Evolutionary conservation across 2,113 vertebrate species (phyloP), one percentile per base, ranked within the genome.

Genomic region (Tetrao urogallus): DNA sequence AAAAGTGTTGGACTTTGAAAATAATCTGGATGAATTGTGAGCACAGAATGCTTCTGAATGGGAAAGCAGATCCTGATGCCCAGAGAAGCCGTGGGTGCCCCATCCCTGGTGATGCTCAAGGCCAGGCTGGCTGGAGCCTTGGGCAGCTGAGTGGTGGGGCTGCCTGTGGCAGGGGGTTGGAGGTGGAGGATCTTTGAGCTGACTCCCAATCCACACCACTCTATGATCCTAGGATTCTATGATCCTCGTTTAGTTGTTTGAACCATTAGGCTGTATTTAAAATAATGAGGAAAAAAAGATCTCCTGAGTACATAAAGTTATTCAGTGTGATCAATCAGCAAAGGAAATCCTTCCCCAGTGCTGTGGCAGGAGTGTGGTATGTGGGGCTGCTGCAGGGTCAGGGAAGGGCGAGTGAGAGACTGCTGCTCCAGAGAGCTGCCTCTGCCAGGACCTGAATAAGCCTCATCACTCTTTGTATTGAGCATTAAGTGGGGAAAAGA

Each of bases 251-350:
- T 28, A 93, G 78, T 80, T 57, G 24, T 45, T 40, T 87, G 83
- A 92, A 78, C 36, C 45, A 82, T 73, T 82, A 90, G 90, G 50
- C 22, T 82, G 40, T 70, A 70, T 36, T 85, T 85, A 74, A 82
- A 93, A 79, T 84, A 87, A 90, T 18, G 66, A 93, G 50, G 32
- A 18, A 48, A 22, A 57, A 52, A 61, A 47, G 83, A 30, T 86
- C 79, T 95, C 57, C 47, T 43, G 91, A 89, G 69, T 71, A 75
- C 81, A 42, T 82, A 48, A 36, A 19, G 25, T 74, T 71, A 78
- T 78, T 91, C 74, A 86, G 65, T 57, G n/a, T 57, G 61, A 71
- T 92, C 73, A 75, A 45, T 86, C 60, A 80, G 72, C 77, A 93
- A 86, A 47, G 66, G 28, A 69, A 92, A 81, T 25, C 65, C 76